Evolutionary conservation across 2,888 invertebrate species (phyloP).

Genomic region (Aromia moschata): DNA sequence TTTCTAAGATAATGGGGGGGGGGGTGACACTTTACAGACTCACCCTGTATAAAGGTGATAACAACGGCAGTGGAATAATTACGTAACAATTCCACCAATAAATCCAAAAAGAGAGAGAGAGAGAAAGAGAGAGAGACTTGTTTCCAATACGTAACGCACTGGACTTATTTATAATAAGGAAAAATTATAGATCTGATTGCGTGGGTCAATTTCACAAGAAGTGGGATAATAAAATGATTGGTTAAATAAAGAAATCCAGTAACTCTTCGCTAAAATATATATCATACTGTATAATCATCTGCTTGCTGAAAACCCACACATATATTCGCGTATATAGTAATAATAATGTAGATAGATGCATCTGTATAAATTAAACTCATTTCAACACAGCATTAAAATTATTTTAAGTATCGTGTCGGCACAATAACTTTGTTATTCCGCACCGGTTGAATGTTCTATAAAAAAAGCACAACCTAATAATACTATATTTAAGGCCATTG

Average conservation of each 20-base stretch:
- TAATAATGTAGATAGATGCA: conserved; percentile 25
- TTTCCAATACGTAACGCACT: not conserved
- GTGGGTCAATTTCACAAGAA: not conserved
- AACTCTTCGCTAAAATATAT: not conserved
- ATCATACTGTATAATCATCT: conserved; percentile 18
- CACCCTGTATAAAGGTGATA: too few species aligned
- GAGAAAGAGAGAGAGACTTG: too few species aligned
- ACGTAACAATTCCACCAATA: too few species aligned
- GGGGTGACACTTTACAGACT: too few species aligned
- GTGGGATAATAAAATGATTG: conserved; percentile 4
- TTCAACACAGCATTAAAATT: conserved; percentile 10
- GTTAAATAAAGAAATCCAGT: conserved; percentile 8
- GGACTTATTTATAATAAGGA: not conserved
- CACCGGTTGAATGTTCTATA: not conserved
- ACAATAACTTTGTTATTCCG: not conserved
- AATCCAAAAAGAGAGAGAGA: too few species aligned
- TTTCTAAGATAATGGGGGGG: too few species aligned
- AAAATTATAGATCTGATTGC: not conserved
- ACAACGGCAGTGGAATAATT: too few species aligned
- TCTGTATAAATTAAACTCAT: conserved; percentile 12
- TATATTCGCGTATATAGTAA: conserved; percentile 30
- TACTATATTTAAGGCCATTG: not conserved
- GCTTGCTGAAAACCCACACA: conserved; percentile 28
- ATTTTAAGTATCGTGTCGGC: not conserved
- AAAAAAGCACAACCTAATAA: not conserved